Evolutionary conservation across 2,113 vertebrate genomes (phyloP).

Genomic region (Actinemys pallida): DNA sequence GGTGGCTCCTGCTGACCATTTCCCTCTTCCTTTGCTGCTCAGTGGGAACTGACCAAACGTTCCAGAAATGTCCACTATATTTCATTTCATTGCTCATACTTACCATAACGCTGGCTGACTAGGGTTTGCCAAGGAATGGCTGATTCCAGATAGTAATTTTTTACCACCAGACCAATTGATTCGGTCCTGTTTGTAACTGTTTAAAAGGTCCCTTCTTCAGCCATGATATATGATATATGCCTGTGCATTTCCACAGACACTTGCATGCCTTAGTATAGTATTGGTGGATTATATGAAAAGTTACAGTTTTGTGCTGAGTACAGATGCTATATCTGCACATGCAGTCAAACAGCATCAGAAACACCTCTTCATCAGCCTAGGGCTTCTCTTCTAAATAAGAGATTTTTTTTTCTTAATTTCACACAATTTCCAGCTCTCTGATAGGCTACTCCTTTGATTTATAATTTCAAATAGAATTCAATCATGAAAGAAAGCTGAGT

Average conservation of each 20-base stretch:
- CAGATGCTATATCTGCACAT: background rate
- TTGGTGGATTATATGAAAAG: fast-evolving
- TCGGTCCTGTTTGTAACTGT: background rate
- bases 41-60: background rate
- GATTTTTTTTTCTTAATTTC: background rate
- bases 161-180: background rate
- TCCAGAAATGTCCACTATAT: background rate
- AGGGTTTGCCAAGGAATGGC: background rate
- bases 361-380: background rate
- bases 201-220: background rate
- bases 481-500: conserved; percentile 52
- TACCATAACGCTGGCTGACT: background rate
- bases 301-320: background rate
- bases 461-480: conserved; percentile 74
- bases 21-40: background rate
- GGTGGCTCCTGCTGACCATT: background rate
- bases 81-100: background rate
- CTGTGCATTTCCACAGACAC: background rate
- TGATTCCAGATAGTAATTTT: background rate
- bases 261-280: background rate
- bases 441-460: conserved; percentile 67
- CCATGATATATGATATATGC: background rate
- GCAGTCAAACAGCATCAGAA: background rate
- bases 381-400: conserved; percentile 17
- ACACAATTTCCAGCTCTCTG: conserved; percentile 35